A percentile compares a stretch with the other conserved stretches of the same genome.
Evolutionary conservation across 2,888 invertebrate species (phyloP).

Genomic region (Spodoptera exigua): DNA sequence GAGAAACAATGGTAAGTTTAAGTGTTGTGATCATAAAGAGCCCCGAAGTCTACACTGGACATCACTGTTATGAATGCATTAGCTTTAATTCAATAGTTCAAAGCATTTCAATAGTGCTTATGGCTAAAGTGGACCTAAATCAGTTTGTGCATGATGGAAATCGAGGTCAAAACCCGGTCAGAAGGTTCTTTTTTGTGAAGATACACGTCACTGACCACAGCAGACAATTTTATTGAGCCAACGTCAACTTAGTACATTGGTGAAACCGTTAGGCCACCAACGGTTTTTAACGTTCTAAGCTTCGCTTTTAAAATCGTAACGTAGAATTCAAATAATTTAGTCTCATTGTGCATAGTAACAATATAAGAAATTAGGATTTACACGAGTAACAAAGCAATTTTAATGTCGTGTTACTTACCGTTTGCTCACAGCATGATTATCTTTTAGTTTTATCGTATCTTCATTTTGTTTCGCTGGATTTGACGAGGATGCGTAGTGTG

Average conservation of each 20-base stretch:
- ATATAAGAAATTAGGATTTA: conserved; percentile 14
- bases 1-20: conserved; percentile 28
- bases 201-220: conserved; percentile 49
- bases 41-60: background rate
- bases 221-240: conserved; percentile 29
- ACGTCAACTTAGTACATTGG: conserved; percentile 20
- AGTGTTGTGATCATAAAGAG: background rate
- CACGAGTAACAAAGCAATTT: conserved; percentile 14
- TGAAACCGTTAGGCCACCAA: conserved; percentile 41
- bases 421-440: conserved; percentile 97
- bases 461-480: conserved; percentile 94
- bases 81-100: conserved; percentile 16
- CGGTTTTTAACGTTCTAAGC: conserved; percentile 1
- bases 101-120: background rate
- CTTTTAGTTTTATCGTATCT: conserved; percentile 93
- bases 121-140: background rate
- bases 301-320: background rate
- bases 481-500: conserved; percentile 92
- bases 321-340: background rate
- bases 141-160: background rate
- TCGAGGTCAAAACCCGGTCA: conserved; percentile 16
- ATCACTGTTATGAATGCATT: background rate
- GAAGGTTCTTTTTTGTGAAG: conserved; percentile 32
- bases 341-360: background rate
- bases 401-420: conserved; percentile 89